Conservation (phyloP, 2,113 vertebrate species). For the Ranitomeya imitator region DNA sequence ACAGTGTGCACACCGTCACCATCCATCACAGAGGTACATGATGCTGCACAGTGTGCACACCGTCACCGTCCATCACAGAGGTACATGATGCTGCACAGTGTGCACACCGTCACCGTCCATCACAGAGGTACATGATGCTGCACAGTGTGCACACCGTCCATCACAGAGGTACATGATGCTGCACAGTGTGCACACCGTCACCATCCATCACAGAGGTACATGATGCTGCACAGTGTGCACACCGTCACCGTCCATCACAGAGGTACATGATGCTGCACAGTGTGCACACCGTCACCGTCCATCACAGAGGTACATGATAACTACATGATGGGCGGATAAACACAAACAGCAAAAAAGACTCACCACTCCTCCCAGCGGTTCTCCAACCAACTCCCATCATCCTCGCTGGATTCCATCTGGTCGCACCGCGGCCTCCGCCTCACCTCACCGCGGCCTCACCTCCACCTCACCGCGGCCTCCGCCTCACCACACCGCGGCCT, state of each 20-base stretch:
- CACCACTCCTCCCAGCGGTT: constrained; percentile 99
- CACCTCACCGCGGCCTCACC: constrained; percentile 52
- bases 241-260: not conserved
- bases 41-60: too few relatives aligned
- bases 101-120: not conserved
- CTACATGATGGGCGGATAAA: not conserved
- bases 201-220: not conserved
- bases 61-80: not conserved
- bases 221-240: too few relatives aligned
- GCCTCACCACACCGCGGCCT: too few relatives aligned
- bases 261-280: too few relatives aligned
- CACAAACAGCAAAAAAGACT: constrained; percentile 55
- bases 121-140: too few relatives aligned
- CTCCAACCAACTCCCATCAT: constrained; percentile 95
- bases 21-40: too few relatives aligned
- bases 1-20: too few relatives aligned
- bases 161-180: too few relatives aligned
- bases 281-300: not conserved
- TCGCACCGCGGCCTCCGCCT: constrained; percentile 58
- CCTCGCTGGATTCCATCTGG: constrained; percentile 89
- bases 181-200: too few relatives aligned
- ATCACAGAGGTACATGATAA: not conserved
- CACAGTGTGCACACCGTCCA: not conserved
- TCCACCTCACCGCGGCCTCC: too few relatives aligned
- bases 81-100: too few relatives aligned